Evolutionary conservation across 2,113 vertebrate genomes (phyloP).

Genomic region (Neogale vison): DNA sequence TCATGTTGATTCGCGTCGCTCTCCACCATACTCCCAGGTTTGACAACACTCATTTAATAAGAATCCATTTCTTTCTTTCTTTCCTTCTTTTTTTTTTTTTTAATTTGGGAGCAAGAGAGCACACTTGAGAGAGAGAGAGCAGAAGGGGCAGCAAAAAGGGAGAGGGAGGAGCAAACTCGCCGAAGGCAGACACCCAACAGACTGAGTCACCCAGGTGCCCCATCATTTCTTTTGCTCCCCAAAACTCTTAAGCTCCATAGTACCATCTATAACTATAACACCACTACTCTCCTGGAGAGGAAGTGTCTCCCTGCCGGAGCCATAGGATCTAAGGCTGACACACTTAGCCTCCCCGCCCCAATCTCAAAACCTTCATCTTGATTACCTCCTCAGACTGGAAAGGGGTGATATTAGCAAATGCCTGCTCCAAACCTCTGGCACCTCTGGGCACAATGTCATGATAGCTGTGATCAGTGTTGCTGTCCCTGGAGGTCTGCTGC

Average conservation of each 20-base stretch:
- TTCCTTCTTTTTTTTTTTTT: background rate
- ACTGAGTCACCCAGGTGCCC: background rate
- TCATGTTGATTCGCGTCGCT: background rate
- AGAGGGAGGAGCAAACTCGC: background rate
- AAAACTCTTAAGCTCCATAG: background rate
- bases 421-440: background rate
- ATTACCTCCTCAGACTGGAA: background rate
- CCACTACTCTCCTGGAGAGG: background rate
- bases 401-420: background rate
- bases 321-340: background rate
- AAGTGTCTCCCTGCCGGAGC: background rate
- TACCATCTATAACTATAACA: background rate
- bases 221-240: background rate
- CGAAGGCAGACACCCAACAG: background rate
- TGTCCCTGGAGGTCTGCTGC: background rate
- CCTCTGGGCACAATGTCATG: background rate
- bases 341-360: rapidly evolving
- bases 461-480: background rate
- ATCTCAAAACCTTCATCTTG: background rate
- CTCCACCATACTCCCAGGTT: background rate
- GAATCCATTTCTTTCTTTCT: background rate
- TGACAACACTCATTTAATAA: background rate
- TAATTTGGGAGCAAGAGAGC: background rate
- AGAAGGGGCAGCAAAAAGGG: background rate
- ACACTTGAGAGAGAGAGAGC: background rate